Base-by-base conservation (phyloP, 1,140 invertebrate genomes). In the Sogatella furcifera region DNA sequence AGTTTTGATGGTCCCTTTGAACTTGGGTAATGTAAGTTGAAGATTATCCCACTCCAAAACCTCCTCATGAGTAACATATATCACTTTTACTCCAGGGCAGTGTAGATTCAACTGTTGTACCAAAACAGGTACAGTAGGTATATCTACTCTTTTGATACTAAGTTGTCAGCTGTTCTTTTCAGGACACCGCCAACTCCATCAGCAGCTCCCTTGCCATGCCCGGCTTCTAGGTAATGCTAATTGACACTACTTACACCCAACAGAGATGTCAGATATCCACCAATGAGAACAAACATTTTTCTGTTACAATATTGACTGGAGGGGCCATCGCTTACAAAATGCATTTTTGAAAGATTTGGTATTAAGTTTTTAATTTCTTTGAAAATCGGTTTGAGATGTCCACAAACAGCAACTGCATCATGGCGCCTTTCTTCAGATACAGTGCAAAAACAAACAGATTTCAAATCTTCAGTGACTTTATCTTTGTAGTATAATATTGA, bases 121-220 rank as follows among this genome's bases (percentile, higher is more conserved):
- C 24, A 28, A 28, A 28, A 28, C 24, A 28, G 24, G 24, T 28
- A 28, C 24, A 28, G 24, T 46, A 19, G 57, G 24, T 28, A 73
- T 58, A 63, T 73, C 72, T 34, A 66, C 61, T 31, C 70, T 54
- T 59, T 43, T 31, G 68, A 67, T 9, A 74, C 69, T 38, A 68
- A 62, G 38, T 61, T 63, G 61, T 74, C 71, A 28, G 67, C 70
- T 59, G 68, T 69, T 59, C 64, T 67, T 67, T 77, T 78, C 19
- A 77, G 52, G 14, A 52, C 49, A 34, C 70, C 72, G 9, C 74
- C 76, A 57, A 76, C 66, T 43, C 74, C 74, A 71, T 76, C 72
- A 44, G 73, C 69, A n/a, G 68, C 68, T 5, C 74, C 74, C 65
- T 77, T 78, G 13, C 74, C 74, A 68, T 77, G 73, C 11, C 72